A percentile compares a stretch with the other conserved stretches of the same genome.
Evolutionary conservation across 2,113 vertebrate species (phyloP).

Genomic region (Miniopterus natalensis): DNA sequence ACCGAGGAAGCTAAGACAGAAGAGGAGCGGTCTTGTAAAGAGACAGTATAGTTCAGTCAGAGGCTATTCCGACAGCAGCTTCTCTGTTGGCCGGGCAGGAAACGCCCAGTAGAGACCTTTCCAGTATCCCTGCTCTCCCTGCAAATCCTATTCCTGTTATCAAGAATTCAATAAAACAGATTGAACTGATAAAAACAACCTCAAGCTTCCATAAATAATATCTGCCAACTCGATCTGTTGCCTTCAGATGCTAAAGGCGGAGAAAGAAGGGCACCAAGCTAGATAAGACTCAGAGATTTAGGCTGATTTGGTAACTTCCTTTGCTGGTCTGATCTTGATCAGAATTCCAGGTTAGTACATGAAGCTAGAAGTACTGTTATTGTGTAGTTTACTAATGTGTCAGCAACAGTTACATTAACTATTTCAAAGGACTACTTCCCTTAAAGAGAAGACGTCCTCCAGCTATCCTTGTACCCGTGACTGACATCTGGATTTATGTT

Average conservation of each 20-base stretch:
- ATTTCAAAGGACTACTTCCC: slow-evolving; percentile 86
- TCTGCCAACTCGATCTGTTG: slow-evolving; percentile 86
- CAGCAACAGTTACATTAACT: slow-evolving; percentile 86
- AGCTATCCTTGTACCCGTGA: slow-evolving; percentile 83
- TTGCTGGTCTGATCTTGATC: slow-evolving; percentile 86
- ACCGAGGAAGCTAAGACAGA: slow-evolving; percentile 86
- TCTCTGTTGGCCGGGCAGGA: slow-evolving; percentile 86
- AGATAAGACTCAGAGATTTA: slow-evolving; percentile 82
- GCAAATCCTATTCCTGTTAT: slow-evolving; percentile 90
- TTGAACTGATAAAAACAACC: slow-evolving; percentile 90
- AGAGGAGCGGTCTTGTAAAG: slow-evolving; percentile 81
- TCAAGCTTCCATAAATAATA: slow-evolving; percentile 87
- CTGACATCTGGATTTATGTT: slow-evolving; percentile 85
- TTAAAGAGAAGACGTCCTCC: slow-evolving; percentile 69
- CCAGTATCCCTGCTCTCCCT: slow-evolving; percentile 88
- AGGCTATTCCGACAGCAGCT: slow-evolving; percentile 77
- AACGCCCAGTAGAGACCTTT: slow-evolving; percentile 87
- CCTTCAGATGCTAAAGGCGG: slow-evolving; percentile 85
- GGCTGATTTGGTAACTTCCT: slow-evolving; percentile 86
- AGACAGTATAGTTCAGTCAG: slow-evolving; percentile 77
- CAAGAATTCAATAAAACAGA: slow-evolving; percentile 93
- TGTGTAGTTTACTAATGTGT: slow-evolving; percentile 86
- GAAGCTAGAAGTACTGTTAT: slow-evolving; percentile 86
- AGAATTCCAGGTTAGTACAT: slow-evolving; percentile 87
- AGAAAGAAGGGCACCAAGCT: slow-evolving; percentile 84